Evolutionary conservation across 1,140 invertebrate genomes (phyloP).

Genomic region (Neomicropteryx cornuta): DNA sequence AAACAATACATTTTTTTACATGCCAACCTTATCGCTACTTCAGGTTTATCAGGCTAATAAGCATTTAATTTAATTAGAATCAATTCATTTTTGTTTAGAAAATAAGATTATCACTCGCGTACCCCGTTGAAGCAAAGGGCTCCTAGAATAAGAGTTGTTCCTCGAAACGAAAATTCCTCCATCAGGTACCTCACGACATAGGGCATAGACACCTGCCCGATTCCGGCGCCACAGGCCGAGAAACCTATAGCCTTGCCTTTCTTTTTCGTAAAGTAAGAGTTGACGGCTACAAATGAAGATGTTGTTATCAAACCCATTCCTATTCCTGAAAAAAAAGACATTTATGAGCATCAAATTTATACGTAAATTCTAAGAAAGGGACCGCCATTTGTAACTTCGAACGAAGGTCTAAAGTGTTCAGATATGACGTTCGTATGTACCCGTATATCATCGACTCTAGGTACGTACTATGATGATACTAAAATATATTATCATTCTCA

Average conservation of each 20-base stretch:
- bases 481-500: too few species aligned
- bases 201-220: conserved; percentile 65
- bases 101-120: too few species aligned
- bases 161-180: conserved; percentile 42
- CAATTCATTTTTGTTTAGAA: too few species aligned
- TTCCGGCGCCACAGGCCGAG: conserved; percentile 55
- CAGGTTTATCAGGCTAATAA: neutral
- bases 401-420: too few species aligned
- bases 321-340: conserved; percentile 46
- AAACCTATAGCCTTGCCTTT: conserved; percentile 57
- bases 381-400: too few species aligned
- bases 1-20: neutral
- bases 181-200: conserved; percentile 49
- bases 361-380: too few species aligned
- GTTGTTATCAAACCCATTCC: conserved; percentile 53
- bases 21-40: conserved; percentile 1
- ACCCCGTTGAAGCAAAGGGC: conserved; percentile 48
- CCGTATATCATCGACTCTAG: too few species aligned
- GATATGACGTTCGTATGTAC: too few species aligned
- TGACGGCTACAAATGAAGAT: conserved; percentile 59
- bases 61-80: too few species aligned
- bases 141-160: conserved; percentile 48
- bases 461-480: too few species aligned
- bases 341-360: too few species aligned
- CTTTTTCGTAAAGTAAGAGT: conserved; percentile 56